Evolutionary conservation across 2,797 vertebrate species (phyloP).

Genomic region (Oreochromis mossambicus): DNA sequence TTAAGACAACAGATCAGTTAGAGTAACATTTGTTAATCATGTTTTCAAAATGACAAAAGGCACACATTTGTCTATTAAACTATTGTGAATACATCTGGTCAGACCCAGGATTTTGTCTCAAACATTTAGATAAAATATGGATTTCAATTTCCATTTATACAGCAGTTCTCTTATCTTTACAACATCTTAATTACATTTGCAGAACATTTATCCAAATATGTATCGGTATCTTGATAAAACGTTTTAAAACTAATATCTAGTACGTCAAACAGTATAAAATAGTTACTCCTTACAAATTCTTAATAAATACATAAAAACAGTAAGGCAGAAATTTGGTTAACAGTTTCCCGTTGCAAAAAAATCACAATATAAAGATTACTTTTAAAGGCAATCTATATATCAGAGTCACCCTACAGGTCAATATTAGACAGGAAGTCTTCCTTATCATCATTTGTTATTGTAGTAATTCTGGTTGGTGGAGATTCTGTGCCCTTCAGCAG

Average conservation of each 20-base stretch:
- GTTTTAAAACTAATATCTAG: not conserved
- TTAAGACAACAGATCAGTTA: not conserved
- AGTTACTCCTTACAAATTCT: not conserved
- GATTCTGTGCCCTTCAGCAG: constrained; percentile 45
- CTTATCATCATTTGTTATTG: constrained; percentile 37
- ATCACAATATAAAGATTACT: not conserved
- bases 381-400: not conserved
- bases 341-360: not conserved
- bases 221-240: not conserved
- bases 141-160: not conserved
- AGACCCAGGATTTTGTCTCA: not conserved
- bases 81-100: not conserved
- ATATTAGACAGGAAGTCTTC: constrained; percentile 85
- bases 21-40: not conserved
- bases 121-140: not conserved
- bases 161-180: not conserved
- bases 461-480: not conserved
- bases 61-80: not conserved
- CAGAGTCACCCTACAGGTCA: constrained; percentile 59
- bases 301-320: not conserved
- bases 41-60: not conserved
- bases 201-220: not conserved
- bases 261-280: not conserved
- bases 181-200: not conserved
- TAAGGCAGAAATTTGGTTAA: not conserved